Percentiles rank a stretch among this genome's conserved stretches.
Evolutionary conservation across 2,888 invertebrate genomes (phyloP).

Genomic region (Empis stercorea): DNA sequence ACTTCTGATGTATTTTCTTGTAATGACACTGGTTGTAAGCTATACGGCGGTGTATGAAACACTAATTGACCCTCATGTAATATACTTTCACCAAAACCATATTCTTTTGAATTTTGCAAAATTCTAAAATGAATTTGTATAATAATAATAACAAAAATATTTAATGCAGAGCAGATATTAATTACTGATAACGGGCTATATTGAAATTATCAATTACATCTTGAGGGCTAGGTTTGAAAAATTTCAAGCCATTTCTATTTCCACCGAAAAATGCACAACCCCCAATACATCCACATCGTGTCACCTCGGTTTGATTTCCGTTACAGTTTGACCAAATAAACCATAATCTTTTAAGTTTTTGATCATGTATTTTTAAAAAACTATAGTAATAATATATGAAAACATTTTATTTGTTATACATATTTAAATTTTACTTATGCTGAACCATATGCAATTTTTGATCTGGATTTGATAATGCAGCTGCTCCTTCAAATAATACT

Average conservation of each 20-base stretch:
- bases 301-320: slow-evolving; percentile 44
- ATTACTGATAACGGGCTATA: slow-evolving; percentile 47
- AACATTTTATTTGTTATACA: not conserved
- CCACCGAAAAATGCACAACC: slow-evolving; percentile 91
- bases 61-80: slow-evolving; percentile 75
- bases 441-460: slow-evolving; percentile 65
- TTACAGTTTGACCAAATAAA: slow-evolving; percentile 67
- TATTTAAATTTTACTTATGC: slow-evolving; percentile 46
- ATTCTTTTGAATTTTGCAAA: slow-evolving; percentile 65
- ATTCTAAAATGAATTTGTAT: slow-evolving; percentile 38
- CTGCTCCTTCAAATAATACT: slow-evolving; percentile 76
- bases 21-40: slow-evolving; percentile 59
- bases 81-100: slow-evolving; percentile 89
- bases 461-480: slow-evolving; percentile 64
- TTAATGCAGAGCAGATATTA: slow-evolving; percentile 20
- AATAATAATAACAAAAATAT: not conserved
- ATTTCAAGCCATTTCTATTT: slow-evolving; percentile 76
- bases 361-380: slow-evolving; percentile 71
- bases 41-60: slow-evolving; percentile 83
- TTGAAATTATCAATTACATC: slow-evolving; percentile 74
- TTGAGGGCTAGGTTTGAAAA: slow-evolving; percentile 72
- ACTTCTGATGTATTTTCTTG: slow-evolving; percentile 49
- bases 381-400: slow-evolving; percentile 25
- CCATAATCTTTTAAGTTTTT: slow-evolving; percentile 75
- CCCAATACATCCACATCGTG: slow-evolving; percentile 89